These are phyloP conservation scores for Protula sp. DNA, from an alignment of 2,888 invertebrate species.

Conservation along the genomic window DNA sequence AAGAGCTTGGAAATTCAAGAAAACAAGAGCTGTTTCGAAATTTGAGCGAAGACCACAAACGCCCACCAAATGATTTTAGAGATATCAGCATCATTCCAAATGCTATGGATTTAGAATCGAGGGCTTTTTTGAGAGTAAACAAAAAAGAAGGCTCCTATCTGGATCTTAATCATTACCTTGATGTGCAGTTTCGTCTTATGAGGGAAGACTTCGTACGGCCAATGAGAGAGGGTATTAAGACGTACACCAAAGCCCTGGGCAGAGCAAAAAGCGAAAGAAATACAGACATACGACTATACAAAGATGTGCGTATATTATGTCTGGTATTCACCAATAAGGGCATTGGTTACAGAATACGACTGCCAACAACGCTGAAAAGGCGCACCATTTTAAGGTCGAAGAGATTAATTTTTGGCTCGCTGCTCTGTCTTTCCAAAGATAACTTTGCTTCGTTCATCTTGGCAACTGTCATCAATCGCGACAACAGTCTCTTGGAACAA, in stretches of 20 bases:
- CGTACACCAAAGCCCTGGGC: constrained; percentile 25
- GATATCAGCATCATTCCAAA: constrained; percentile 47
- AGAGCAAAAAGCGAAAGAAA: constrained; percentile 3
- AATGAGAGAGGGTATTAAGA: constrained; percentile 64
- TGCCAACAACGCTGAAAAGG: constrained; percentile 15
- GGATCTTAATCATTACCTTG: constrained; percentile 67
- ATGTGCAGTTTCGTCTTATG: constrained; percentile 70
- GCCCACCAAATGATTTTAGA: constrained; percentile 55
- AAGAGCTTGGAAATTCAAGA: too few relatives aligned
- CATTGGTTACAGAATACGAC: constrained; percentile 24
- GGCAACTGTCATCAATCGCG: constrained; percentile 58
- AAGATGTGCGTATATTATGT: constrained; percentile 27
- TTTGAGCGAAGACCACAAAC: background rate
- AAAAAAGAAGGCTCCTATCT: constrained; percentile 63
- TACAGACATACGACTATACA: constrained; percentile 29
- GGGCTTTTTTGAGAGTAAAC: constrained; percentile 60
- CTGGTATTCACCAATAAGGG: constrained; percentile 26
- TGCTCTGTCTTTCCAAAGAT: constrained; percentile 68
- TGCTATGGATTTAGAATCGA: constrained; percentile 40
- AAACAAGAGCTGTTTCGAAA: too few relatives aligned
- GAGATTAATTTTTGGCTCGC: constrained; percentile 67
- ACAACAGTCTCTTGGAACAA: constrained; percentile 44
- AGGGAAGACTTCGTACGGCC: constrained; percentile 76
- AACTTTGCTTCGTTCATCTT: constrained; percentile 67
- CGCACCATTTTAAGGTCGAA: constrained; percentile 57